These are phyloP conservation scores for Amphiprion clarkii DNA, from an alignment of 2,797 vertebrate genomes.

Conservation along the genomic window DNA sequence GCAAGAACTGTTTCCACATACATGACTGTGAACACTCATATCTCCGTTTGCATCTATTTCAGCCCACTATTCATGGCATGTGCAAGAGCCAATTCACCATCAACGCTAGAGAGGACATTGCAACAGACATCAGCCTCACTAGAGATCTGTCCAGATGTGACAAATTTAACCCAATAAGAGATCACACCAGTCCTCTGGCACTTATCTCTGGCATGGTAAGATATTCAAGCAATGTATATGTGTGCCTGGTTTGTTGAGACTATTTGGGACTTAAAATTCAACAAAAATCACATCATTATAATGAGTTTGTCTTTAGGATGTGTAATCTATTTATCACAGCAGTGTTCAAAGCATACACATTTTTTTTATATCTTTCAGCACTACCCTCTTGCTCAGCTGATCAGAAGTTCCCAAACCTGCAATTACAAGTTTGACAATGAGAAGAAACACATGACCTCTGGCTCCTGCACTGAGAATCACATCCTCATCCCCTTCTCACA, in stretches of 20 bases:
- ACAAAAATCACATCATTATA: too few species aligned
- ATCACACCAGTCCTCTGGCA: slow-evolving; percentile 91
- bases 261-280: too few species aligned
- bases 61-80: slow-evolving; percentile 94
- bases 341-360: too few species aligned
- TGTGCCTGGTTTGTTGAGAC: too few species aligned
- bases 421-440: slow-evolving; percentile 92
- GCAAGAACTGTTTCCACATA: too few species aligned
- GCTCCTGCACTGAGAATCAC: slow-evolving; percentile 91
- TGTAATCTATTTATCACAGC: too few species aligned
- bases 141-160: slow-evolving; percentile 92
- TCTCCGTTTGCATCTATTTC: slow-evolving; percentile 3
- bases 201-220: slow-evolving; percentile 92
- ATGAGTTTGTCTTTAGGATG: too few species aligned
- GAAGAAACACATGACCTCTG: slow-evolving; percentile 90
- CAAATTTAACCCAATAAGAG: slow-evolving; percentile 88
- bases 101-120: slow-evolving; percentile 84
- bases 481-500: slow-evolving; percentile 91
- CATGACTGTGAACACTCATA: too few species aligned
- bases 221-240: not conserved
- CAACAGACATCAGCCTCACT: slow-evolving; percentile 87
- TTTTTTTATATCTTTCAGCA: slow-evolving; percentile 75
- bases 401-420: slow-evolving; percentile 93
- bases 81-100: slow-evolving; percentile 88
- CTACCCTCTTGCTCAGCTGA: slow-evolving; percentile 86